Conservation (phyloP, 2,888 invertebrate species). For the Antheraea yamamai region DNA sequence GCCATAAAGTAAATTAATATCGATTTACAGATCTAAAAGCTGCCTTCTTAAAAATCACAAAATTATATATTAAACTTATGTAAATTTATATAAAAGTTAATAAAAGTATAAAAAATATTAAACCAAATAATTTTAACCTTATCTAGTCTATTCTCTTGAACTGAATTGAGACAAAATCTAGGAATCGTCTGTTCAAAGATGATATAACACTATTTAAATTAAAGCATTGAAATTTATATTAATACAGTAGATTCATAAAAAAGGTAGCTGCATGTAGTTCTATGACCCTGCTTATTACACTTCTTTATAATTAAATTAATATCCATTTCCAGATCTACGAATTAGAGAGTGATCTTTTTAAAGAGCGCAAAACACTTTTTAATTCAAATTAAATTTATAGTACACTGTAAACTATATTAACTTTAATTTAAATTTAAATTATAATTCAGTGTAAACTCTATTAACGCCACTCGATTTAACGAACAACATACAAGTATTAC, state of each 20-base stretch:
- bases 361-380: not conserved
- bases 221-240: too few relatives aligned
- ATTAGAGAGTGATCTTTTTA: not conserved
- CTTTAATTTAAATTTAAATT: too few relatives aligned
- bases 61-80: too few relatives aligned
- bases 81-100: not conserved
- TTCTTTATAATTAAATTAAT: too few relatives aligned
- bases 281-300: too few relatives aligned
- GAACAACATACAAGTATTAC: too few relatives aligned
- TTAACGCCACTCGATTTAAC: too few relatives aligned
- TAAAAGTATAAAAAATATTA: not conserved
- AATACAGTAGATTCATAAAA: too few relatives aligned
- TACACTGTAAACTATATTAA: not conserved
- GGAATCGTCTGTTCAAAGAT: not conserved
- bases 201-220: not conserved
- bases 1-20: not conserved
- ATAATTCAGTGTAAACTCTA: too few relatives aligned
- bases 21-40: slow-evolving; percentile 4
- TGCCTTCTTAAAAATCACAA: not conserved
- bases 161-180: slow-evolving; percentile 2
- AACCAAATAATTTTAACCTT: not conserved
- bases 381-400: not conserved
- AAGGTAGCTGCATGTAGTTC: too few relatives aligned
- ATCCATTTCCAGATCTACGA: too few relatives aligned
- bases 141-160: not conserved